Conservation (phyloP, 1,140 invertebrate species). For the Tigriopus japonicus region DNA sequence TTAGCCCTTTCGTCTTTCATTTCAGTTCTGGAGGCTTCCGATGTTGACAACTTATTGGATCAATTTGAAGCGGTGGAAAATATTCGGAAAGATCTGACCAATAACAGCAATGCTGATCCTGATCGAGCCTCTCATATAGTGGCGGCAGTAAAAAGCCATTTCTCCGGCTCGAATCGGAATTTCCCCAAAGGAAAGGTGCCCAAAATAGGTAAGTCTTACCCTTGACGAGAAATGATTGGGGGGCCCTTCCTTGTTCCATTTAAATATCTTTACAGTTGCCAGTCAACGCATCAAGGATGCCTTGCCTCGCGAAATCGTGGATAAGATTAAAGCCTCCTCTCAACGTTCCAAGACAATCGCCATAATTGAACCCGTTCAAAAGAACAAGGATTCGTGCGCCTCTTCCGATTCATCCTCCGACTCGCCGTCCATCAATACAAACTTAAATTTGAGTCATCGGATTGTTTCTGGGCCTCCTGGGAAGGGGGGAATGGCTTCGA, state of each 20-base stretch:
- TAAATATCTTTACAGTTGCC: background rate
- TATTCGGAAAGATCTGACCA: conserved; percentile 11
- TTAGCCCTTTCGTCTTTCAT: conserved; percentile 2
- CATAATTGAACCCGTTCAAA: conserved; percentile 22
- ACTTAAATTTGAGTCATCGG: conserved; percentile 18
- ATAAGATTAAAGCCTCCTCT: conserved; percentile 31
- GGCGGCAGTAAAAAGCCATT: background rate
- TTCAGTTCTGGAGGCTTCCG: conserved; percentile 31
- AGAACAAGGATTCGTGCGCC: background rate
- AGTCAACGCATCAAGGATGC: conserved; percentile 25
- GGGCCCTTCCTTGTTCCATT: too few relatives aligned
- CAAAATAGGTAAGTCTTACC: conserved; percentile 19
- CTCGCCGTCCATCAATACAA: conserved; percentile 25
- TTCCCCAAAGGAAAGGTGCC: conserved; percentile 16
- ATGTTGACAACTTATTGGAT: conserved; percentile 32
- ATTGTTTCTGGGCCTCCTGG: conserved; percentile 11
- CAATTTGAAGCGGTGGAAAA: conserved; percentile 34
- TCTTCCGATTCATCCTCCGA: background rate
- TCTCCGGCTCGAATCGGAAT: background rate
- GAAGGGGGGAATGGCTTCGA: conserved; percentile 8
- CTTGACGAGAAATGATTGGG: too few relatives aligned
- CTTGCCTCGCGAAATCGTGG: conserved; percentile 28
- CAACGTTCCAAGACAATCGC: conserved; percentile 29
- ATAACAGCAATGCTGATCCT: background rate
- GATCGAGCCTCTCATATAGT: background rate